These are phyloP conservation scores for Strongylocentrotus purpuratus DNA, from an alignment of 35 echinoderm and acorn worm genomes.

Conservation along the genomic window DNA sequence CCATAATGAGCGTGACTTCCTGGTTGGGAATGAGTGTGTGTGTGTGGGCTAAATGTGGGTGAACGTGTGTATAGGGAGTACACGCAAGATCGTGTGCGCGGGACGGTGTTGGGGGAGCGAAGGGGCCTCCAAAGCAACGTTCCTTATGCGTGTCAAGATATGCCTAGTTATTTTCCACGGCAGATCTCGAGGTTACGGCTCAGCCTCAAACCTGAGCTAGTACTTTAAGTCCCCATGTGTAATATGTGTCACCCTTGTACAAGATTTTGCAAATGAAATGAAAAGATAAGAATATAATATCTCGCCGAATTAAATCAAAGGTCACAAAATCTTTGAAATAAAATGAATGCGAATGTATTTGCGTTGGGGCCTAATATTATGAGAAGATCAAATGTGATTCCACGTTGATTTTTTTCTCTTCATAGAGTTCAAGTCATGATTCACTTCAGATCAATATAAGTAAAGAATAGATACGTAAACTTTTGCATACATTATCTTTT, in stretches of 20 bases:
- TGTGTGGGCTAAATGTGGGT: not conserved
- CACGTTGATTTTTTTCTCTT: not conserved
- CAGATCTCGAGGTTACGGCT: not conserved
- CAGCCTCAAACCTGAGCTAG: not conserved
- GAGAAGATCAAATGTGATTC: not conserved
- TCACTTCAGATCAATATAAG: not conserved
- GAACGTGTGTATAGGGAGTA: not conserved
- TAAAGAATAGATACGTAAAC: not conserved
- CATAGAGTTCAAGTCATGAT: not conserved
- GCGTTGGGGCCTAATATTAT: not conserved
- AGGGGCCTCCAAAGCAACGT: not conserved
- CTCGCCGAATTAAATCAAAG: not conserved
- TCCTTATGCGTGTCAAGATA: not conserved
- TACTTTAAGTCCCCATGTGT: not conserved
- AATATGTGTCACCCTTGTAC: not conserved
- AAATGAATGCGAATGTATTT: not conserved
- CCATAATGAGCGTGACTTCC: conserved; percentile 30
- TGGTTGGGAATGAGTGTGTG: not conserved
- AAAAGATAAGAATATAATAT: not conserved
- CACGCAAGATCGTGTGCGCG: not conserved
- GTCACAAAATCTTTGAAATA: not conserved
- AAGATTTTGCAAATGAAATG: not conserved
- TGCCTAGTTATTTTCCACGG: not conserved
- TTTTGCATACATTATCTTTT: not conserved
- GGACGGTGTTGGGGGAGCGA: not conserved